These are phyloP conservation scores for Ennomos quercinarius DNA, from an alignment of 2,888 invertebrate species.

Conservation along the genomic window DNA sequence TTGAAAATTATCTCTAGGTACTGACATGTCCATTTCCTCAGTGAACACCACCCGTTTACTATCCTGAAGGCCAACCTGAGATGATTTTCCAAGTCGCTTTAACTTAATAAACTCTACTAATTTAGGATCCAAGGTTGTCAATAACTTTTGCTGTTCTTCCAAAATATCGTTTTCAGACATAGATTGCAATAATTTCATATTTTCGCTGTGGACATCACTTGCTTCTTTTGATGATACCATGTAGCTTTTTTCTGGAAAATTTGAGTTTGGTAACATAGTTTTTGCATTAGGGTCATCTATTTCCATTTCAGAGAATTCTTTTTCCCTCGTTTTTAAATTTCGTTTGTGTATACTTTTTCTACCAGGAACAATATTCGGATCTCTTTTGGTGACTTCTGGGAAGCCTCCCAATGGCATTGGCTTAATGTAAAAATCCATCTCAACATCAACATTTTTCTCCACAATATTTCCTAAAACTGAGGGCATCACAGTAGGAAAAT, in stretches of 20 bases:
- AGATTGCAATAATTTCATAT: slow-evolving; percentile 86
- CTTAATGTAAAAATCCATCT: slow-evolving; percentile 48
- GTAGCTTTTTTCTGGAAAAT: slow-evolving; percentile 71
- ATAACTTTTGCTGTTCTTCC: slow-evolving; percentile 88
- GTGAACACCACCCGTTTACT: slow-evolving; percentile 1
- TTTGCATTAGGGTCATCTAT: slow-evolving; percentile 50
- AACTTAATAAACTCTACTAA: slow-evolving; percentile 87
- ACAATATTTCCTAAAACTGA: slow-evolving; percentile 83
- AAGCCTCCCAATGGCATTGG: slow-evolving; percentile 76
- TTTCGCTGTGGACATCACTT: slow-evolving; percentile 89
- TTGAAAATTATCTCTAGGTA: slow-evolving; percentile 39
- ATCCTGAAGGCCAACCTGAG: slow-evolving; percentile 1
- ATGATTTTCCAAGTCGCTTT: slow-evolving; percentile 50
- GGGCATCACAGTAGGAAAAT: slow-evolving; percentile 75
- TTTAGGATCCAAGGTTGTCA: slow-evolving; percentile 87
- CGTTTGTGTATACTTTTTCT: slow-evolving; percentile 82
- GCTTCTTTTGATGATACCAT: slow-evolving; percentile 80
- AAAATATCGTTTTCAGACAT: slow-evolving; percentile 92
- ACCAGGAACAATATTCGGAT: slow-evolving; percentile 54
- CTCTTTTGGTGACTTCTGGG: slow-evolving; percentile 76
- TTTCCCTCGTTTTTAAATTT: slow-evolving; percentile 55
- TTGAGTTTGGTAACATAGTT: slow-evolving; percentile 31
- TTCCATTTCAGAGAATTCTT: slow-evolving; percentile 55
- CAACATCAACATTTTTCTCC: slow-evolving; percentile 73
- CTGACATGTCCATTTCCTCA: slow-evolving; percentile 62